Evolutionary conservation across 2,113 vertebrate genomes (phyloP).

Genomic region (Hiodon alosoides): DNA sequence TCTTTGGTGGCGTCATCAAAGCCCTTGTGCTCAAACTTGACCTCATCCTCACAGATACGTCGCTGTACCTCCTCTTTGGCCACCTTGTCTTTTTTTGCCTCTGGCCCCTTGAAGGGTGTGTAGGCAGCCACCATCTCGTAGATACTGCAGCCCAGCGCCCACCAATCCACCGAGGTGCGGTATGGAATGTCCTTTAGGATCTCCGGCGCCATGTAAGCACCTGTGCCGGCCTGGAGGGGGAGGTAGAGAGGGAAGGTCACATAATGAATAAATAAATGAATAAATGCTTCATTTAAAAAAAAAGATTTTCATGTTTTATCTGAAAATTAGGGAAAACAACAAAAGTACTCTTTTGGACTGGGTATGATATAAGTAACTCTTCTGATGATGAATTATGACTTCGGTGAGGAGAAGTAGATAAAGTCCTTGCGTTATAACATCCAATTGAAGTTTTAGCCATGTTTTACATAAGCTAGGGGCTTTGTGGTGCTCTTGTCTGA

Average conservation of each 20-base stretch:
- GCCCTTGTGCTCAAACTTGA: conserved; percentile 71
- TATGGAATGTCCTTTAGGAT: conserved; percentile 78
- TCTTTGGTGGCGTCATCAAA: conserved; percentile 77
- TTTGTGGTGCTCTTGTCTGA: conserved; percentile 11
- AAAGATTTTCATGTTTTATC: too few relatives aligned
- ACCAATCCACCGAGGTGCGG: conserved; percentile 90
- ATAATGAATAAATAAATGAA: not conserved
- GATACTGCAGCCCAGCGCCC: conserved; percentile 88
- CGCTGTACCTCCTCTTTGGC: conserved; percentile 83
- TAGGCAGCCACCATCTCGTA: conserved; percentile 89
- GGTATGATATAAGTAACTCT: too few relatives aligned
- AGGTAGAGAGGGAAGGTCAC: not conserved
- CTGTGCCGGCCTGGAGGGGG: conserved; percentile 77
- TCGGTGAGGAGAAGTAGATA: not conserved
- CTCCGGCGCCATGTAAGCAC: conserved; percentile 92
- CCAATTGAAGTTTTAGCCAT: not conserved
- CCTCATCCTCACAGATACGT: conserved; percentile 80
- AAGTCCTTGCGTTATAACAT: not conserved
- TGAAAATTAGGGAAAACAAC: not conserved
- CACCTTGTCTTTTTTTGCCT: conserved; percentile 76
- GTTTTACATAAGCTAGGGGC: conserved; percentile 12
- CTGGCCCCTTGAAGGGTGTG: conserved; percentile 82
- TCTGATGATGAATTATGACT: too few relatives aligned
- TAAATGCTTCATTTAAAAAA: not conserved
- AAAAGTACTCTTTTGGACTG: not conserved